These are phyloP conservation scores for Spialia ferax DNA, from an alignment of 2,888 invertebrate species.

Conservation along the genomic window DNA sequence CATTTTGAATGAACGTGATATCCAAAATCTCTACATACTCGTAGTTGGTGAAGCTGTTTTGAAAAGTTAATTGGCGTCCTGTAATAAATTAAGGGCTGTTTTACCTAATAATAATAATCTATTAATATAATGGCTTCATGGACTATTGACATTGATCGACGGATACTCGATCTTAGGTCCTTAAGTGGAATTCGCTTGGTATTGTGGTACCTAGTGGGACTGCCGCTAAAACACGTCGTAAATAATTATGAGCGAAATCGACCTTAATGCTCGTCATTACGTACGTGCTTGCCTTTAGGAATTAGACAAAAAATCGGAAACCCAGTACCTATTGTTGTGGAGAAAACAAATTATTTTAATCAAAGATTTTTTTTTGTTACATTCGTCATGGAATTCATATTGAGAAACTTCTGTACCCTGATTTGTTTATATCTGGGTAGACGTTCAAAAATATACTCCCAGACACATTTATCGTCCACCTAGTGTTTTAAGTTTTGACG, in stretches of 20 bases:
- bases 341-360: background rate
- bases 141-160: conserved; percentile 47
- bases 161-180: conserved; percentile 42
- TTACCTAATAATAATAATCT: conserved; percentile 57
- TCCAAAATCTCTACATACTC: background rate
- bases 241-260: conserved; percentile 33
- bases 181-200: conserved; percentile 9
- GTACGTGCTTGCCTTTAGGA: background rate
- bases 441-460: background rate
- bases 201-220: background rate
- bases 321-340: background rate
- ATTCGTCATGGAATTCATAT: background rate
- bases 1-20: background rate
- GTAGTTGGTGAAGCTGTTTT: conserved; percentile 47
- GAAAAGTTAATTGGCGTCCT: conserved; percentile 54
- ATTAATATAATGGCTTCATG: background rate
- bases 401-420: background rate
- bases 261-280: conserved; percentile 16
- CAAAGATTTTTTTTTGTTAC: background rate
- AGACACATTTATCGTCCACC: too few relatives aligned
- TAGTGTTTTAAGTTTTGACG: too few relatives aligned
- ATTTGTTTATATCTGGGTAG: background rate
- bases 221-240: conserved; percentile 16
- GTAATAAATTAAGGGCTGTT: conserved; percentile 51
- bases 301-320: conserved; percentile 1